These are phyloP conservation scores for Corapipo altera DNA, from an alignment of 2,113 vertebrate species.

Conservation along the genomic window DNA sequence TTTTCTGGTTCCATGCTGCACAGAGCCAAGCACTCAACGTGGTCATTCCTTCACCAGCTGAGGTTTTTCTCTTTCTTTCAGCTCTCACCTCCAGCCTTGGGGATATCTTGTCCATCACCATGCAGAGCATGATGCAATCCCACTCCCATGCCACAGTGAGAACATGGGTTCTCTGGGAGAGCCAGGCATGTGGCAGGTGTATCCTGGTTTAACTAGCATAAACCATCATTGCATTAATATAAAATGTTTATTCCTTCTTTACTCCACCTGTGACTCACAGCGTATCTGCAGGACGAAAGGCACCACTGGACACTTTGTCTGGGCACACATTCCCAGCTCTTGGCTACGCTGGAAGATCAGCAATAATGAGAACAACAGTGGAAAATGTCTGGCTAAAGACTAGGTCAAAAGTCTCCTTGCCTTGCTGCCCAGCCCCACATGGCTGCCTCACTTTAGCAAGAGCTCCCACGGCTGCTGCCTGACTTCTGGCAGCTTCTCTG, in stretches of 20 bases:
- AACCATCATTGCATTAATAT: neutral
- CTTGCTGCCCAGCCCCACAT: neutral
- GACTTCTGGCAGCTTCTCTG: neutral
- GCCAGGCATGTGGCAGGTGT: neutral
- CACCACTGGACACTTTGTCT: neutral
- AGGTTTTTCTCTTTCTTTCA: neutral
- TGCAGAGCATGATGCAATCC: neutral
- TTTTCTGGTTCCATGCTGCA: neutral
- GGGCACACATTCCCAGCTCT: neutral
- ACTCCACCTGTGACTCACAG: neutral
- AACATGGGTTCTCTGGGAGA: rapidly evolving
- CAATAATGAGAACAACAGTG: neutral
- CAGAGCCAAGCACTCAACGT: neutral
- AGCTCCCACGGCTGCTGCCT: neutral
- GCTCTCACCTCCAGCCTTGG: neutral
- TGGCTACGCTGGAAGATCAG: neutral
- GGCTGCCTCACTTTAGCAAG: neutral
- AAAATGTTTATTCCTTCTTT: neutral
- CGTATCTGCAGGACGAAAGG: neutral
- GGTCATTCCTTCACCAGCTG: neutral
- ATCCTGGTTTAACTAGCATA: neutral
- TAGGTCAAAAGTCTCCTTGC: neutral
- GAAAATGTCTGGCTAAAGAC: neutral
- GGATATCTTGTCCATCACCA: neutral
- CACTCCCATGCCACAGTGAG: rapidly evolving